Evolutionary conservation across 2,888 invertebrate genomes (phyloP), one percentile per base, ranked within the genome.

Genomic region (Plagodis pulveraria): DNA sequence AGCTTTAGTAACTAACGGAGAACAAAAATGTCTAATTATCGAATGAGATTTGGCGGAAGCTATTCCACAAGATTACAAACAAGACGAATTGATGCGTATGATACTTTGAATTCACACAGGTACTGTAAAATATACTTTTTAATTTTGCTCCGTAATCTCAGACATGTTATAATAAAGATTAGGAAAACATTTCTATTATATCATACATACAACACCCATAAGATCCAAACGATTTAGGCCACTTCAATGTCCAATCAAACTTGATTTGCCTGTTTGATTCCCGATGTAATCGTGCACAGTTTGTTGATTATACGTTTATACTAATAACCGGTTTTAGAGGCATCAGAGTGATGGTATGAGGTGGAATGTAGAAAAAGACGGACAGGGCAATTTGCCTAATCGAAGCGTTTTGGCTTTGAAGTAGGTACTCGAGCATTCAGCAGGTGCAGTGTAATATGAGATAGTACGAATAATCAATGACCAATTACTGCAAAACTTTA

Each of bases 381-480:
- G 63, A 71, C 69, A 68, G 65, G 66, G 71, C 71, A 76, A 81
- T 80, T 81, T 79, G 74, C 76, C 67, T 74, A 78, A 77, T 73
- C 70, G 70, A 55, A 58, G 65, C 56, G 68, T 62, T 58, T 53
- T 45, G 41, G 45, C 41, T 70, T 11, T 41, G 42, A 5, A 42
- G 40, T n/a, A n/a, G n/a, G n/a, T 40, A 10, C 40, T 65, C 57
- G 65, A 68, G 65, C 2, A 40, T 10, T 42, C 63, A 60, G 61
- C 61, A 62, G 63, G 53, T 46, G 51, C 46, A 46, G 8, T 10
- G 36, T 6, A 36, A 36, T 6, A 34, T 10, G 42, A 8, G 33
- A 33, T 49, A n/a, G 56, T 2, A n/a, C n/a, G n/a, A n/a, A n/a
- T n/a, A 12, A 43, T 38, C 32, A n/a, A 22, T 48, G 42, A 42